Percentiles rank a stretch among this genome's conserved stretches.
phyloP scores from a whole-genome alignment of 37 sponge, comb jelly and placozoan genomes.

The Haliclona indistincta region DNA sequence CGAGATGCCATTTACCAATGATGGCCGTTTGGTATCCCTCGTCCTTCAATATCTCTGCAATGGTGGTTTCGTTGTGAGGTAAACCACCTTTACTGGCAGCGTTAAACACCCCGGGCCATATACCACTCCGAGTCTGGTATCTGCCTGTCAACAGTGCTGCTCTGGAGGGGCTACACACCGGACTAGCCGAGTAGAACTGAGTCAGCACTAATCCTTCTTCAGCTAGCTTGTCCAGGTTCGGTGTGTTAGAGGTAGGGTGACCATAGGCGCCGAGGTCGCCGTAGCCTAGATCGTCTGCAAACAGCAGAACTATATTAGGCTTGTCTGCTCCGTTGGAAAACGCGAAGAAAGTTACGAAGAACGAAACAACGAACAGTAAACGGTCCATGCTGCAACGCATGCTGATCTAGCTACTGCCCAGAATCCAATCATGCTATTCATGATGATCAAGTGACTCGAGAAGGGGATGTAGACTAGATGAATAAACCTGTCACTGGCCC shows the following conservation, averaged over 20 bases:
- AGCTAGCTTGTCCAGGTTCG: conserved; percentile 75
- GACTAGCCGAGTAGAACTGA: conserved; percentile 59
- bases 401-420: no score
- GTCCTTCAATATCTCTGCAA: conserved; percentile 67
- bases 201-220: conserved; percentile 57
- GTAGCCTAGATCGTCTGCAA: conserved; percentile 81
- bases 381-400: no score
- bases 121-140: conserved; percentile 66
- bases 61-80: conserved; percentile 74
- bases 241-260: conserved; percentile 75
- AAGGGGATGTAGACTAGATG: no score
- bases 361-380: no score
- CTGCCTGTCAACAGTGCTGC: conserved; percentile 72
- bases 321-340: conserved; percentile 29
- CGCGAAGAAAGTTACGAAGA: no score
- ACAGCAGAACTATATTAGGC: conserved; percentile 77
- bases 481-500: no score
- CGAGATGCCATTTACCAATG: conserved; percentile 90
- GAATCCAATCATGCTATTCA: no score
- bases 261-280: conserved; percentile 73
- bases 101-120: conserved; percentile 69
- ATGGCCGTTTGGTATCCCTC: conserved; percentile 73
- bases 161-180: conserved; percentile 81
- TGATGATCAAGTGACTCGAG: no score
- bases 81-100: conserved; percentile 56